These are phyloP conservation scores for Xylocopa sonorina DNA, from an alignment of 1,140 invertebrate genomes.

Conservation along the genomic window DNA sequence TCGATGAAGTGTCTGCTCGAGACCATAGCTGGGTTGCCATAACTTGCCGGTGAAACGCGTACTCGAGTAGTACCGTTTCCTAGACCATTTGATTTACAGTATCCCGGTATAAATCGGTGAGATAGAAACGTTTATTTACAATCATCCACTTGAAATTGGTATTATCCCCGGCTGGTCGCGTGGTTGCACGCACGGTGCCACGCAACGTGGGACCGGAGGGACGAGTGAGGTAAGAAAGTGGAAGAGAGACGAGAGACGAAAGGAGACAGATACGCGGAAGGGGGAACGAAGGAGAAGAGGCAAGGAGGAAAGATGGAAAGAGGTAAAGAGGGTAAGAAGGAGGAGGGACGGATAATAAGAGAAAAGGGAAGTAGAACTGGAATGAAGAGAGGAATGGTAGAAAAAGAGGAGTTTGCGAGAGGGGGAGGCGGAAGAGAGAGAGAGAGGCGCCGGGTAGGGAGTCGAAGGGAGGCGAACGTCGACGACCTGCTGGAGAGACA, in stretches of 20 bases:
- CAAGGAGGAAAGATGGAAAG: neutral
- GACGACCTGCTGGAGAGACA: too few relatives aligned
- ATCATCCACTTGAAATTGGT: too few relatives aligned
- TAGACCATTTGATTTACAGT: too few relatives aligned
- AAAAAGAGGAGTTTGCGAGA: slow-evolving; percentile 41
- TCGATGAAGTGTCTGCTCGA: too few relatives aligned
- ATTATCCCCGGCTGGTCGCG: too few relatives aligned
- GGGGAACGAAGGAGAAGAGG: slow-evolving; percentile 5
- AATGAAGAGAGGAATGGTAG: slow-evolving; percentile 39
- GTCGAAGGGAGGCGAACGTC: neutral
- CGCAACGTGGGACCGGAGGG: too few relatives aligned
- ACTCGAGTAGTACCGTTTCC: too few relatives aligned
- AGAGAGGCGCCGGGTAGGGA: neutral
- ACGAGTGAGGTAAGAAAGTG: neutral
- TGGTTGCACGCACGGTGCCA: too few relatives aligned
- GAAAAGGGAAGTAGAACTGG: slow-evolving; percentile 27
- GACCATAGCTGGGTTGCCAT: too few relatives aligned
- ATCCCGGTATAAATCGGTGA: too few relatives aligned
- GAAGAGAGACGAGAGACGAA: slow-evolving; percentile 12
- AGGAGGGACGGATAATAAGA: slow-evolving; percentile 19
- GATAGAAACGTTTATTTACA: too few relatives aligned
- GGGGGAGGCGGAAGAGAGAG: slow-evolving; percentile 14
- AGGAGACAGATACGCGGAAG: neutral
- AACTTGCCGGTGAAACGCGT: too few relatives aligned
- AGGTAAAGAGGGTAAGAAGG: neutral